Percentiles rank a stretch among this genome's conserved stretches.
phyloP scores from a whole-genome alignment of 2,888 invertebrate genomes.

The Aricia artaxerxes region DNA sequence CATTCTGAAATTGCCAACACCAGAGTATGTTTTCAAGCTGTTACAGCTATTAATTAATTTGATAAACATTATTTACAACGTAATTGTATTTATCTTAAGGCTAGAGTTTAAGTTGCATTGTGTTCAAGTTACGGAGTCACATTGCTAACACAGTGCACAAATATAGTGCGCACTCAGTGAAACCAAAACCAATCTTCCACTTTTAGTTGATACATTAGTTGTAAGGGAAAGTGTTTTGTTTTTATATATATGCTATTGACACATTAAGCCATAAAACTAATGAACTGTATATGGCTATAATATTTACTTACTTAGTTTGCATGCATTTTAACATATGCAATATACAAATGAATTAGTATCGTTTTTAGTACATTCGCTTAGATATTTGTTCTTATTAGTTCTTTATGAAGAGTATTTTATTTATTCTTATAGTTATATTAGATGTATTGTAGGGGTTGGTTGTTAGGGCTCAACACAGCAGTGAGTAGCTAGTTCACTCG shows the following conservation, averaged over 20 bases:
- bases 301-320: slow-evolving; percentile 37
- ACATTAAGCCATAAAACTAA: slow-evolving; percentile 35
- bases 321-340: slow-evolving; percentile 37
- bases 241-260: slow-evolving; percentile 32
- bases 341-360: slow-evolving; percentile 31
- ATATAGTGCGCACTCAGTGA: slow-evolving; percentile 40
- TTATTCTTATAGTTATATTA: slow-evolving; percentile 31
- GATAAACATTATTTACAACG: neutral
- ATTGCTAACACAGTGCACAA: slow-evolving; percentile 55
- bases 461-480: slow-evolving; percentile 16
- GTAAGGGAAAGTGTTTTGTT: slow-evolving; percentile 51
- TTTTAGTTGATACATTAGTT: slow-evolving; percentile 58
- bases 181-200: slow-evolving; percentile 68
- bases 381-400: slow-evolving; percentile 28
- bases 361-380: slow-evolving; percentile 32
- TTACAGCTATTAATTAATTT: neutral
- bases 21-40: neutral
- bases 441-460: slow-evolving; percentile 25
- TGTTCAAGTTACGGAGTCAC: slow-evolving; percentile 14
- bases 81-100: slow-evolving; percentile 11
- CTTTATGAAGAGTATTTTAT: slow-evolving; percentile 35
- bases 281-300: slow-evolving; percentile 45
- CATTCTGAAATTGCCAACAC: neutral
- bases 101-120: neutral
- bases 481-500: slow-evolving; percentile 23